Base-by-base conservation (phyloP, 2,113 vertebrate species). In the Athene cunicularia region DNA sequence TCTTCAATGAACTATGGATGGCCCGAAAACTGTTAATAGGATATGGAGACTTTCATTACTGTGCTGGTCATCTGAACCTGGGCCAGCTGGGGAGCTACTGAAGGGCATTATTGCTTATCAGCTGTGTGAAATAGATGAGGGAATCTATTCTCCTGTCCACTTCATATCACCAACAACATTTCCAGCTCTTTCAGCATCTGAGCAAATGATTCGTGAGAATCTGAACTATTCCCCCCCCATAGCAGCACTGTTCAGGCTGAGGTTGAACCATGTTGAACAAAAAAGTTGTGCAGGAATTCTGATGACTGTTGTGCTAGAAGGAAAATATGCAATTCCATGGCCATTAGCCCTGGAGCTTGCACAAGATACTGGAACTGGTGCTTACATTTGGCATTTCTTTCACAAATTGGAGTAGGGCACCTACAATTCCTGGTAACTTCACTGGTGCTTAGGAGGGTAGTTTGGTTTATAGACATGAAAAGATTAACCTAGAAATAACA, bases 31-130 rank as follows among this genome's bases (percentile, higher is more conserved):
- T 59, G 73, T 84, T 91, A 84, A 91, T 88, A 55, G 73, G 80
- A 72, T 87, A 23, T 5, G 73, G 93, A 88, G 70, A 37, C 74
- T 94, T 94, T 93, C 93, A 87, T 96, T 96, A 90, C 77, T 53
- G 30, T 21, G 66, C 74, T 85, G 66, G 90, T 89, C 93, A 75
- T 72, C 89, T 87, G 70, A 93, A 91, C 87, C 84, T 87, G 41
- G 70, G 58, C 73, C 91, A 94, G 80, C 84, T 96, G 90, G 49
- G 70, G 71, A 87, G 87, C 94, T 14, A 24, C 58, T 76, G 87
- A 93, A 90, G 74, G 71, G 28, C 53, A 93, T 82, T 76, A n/a
- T 14, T 79, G 39, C 85, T 93, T 70, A 63, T 91, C 84, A 91
- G 27, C 43, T 87, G 23, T 22, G 35, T 80, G 77, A 90, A 91